A percentile compares a stretch with the other conserved stretches of the same genome.
These are phyloP conservation scores for Neocrepidodera transversa DNA, from an alignment of 2,888 invertebrate genomes.

Conservation along the genomic window DNA sequence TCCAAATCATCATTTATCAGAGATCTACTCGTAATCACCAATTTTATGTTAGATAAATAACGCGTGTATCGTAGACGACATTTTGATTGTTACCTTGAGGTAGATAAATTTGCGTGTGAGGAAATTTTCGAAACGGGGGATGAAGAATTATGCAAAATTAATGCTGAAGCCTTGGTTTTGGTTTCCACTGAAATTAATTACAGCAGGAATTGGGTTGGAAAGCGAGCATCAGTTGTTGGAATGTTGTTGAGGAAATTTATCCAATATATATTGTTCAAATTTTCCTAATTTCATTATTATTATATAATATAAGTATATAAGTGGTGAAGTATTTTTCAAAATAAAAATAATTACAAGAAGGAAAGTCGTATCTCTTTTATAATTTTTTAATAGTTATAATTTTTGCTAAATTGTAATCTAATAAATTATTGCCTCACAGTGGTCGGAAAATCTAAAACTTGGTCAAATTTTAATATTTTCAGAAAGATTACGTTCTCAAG, in stretches of 20 bases:
- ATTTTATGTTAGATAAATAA: constrained; percentile 46
- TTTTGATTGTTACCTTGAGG: constrained; percentile 40
- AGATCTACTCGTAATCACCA: constrained; percentile 51
- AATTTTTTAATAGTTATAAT: too few relatives aligned
- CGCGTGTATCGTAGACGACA: constrained; percentile 36
- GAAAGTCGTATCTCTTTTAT: too few relatives aligned
- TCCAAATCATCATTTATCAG: constrained; percentile 56
- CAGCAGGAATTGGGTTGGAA: constrained; percentile 18
- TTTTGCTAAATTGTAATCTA: too few relatives aligned
- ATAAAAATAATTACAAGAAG: too few relatives aligned
- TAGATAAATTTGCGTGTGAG: constrained; percentile 36
- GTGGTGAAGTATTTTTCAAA: too few relatives aligned
- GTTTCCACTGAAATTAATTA: constrained; percentile 30
- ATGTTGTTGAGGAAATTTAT: constrained; percentile 14
- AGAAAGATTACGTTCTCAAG: too few relatives aligned
- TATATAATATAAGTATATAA: too few relatives aligned
- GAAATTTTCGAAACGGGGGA: constrained; percentile 30
- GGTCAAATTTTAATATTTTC: too few relatives aligned
- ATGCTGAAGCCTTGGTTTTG: constrained; percentile 31
- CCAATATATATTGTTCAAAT: constrained; percentile 9
- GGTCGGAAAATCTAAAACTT: too few relatives aligned
- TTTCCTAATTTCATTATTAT: too few relatives aligned
- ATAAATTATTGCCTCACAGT: too few relatives aligned
- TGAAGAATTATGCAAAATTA: constrained; percentile 38
- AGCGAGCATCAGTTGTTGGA: constrained; percentile 23